Evolutionary conservation across 2,797 vertebrate species (phyloP).

Genomic region (Lophotriccus pileatus): DNA sequence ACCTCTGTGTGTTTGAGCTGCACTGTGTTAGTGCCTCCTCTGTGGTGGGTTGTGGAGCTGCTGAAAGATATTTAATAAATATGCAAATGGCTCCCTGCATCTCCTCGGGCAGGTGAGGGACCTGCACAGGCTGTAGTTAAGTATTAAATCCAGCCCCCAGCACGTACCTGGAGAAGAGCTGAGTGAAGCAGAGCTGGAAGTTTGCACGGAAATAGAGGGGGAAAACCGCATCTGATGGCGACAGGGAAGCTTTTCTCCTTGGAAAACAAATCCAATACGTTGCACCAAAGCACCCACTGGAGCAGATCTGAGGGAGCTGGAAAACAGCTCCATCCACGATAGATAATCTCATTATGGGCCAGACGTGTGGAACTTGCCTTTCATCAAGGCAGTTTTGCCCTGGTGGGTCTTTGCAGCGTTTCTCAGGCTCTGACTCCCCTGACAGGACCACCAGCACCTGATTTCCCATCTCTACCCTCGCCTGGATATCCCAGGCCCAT

Average conservation of each 20-base stretch:
- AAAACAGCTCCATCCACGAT: neutral
- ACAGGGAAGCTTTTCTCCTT: neutral
- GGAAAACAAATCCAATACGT: neutral
- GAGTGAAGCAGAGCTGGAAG: constrained; percentile 14
- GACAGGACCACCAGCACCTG: fast-evolving
- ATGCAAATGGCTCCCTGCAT: constrained; percentile 72
- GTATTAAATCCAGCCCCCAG: constrained; percentile 45
- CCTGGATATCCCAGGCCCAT: neutral
- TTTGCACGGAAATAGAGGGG: neutral
- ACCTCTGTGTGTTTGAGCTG: neutral
- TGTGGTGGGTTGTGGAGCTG: constrained; percentile 29
- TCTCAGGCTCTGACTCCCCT: neutral
- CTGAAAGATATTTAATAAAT: constrained; percentile 79
- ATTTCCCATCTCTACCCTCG: neutral
- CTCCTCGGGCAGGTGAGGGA: constrained; percentile 74
- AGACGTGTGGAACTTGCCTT: neutral
- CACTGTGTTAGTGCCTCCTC: neutral
- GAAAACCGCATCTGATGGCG: neutral
- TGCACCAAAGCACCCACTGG: neutral
- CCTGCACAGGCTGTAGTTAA: constrained; percentile 6
- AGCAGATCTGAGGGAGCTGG: neutral
- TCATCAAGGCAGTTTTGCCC: neutral
- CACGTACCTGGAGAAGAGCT: neutral
- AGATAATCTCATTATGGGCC: neutral
- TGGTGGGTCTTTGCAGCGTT: neutral